Conservation (phyloP, 2,888 invertebrate genomes). For the Macaria notata region DNA sequence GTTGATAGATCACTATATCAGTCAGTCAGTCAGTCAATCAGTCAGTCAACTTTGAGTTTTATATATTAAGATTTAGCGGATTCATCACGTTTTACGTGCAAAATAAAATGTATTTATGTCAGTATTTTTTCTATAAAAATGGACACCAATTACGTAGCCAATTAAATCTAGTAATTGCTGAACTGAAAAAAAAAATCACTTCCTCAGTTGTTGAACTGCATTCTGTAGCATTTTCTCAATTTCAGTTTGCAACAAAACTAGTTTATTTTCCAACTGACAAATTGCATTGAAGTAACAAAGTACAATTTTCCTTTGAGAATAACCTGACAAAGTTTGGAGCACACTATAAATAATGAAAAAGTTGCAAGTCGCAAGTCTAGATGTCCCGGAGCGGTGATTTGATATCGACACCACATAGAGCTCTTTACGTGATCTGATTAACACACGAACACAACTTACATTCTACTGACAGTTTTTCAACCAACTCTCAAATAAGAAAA, state of each 20-base stretch:
- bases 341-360: slow-evolving; percentile 45
- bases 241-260: slow-evolving; percentile 78
- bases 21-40: too few relatives aligned
- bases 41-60: too few relatives aligned
- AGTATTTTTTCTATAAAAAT: too few relatives aligned
- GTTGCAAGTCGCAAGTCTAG: slow-evolving; percentile 22
- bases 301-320: slow-evolving; percentile 65
- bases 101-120: too few relatives aligned
- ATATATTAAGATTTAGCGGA: too few relatives aligned
- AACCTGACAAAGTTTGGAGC: slow-evolving; percentile 58
- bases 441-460: background rate
- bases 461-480: background rate
- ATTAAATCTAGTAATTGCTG: too few relatives aligned
- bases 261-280: slow-evolving; percentile 75
- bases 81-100: too few relatives aligned
- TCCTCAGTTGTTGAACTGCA: slow-evolving; percentile 50
- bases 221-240: slow-evolving; percentile 70
- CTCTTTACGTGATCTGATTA: background rate
- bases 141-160: too few relatives aligned
- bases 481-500: too few relatives aligned
- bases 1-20: too few relatives aligned
- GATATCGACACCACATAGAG: background rate
- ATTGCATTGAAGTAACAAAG: slow-evolving; percentile 72
- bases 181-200: too few relatives aligned
- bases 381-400: slow-evolving; percentile 1